Base-by-base conservation (phyloP, 2,888 invertebrate species). In the Eudiplozoon nipponicum region DNA sequence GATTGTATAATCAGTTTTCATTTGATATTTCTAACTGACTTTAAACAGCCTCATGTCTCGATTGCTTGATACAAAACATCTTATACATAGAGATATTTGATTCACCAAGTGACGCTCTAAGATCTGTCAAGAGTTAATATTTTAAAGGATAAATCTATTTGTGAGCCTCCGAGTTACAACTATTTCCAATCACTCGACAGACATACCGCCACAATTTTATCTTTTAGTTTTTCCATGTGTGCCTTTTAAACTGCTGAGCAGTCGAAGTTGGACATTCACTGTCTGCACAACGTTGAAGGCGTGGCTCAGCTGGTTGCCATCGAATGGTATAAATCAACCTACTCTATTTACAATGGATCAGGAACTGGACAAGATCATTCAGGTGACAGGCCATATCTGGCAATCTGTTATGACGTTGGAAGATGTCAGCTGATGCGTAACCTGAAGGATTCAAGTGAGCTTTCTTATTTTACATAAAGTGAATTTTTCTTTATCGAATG, bases 271-370 rank as follows among this genome's bases (percentile, higher is more conserved):
- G 65, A 67, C 36, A 68, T 74, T 44, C 67, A 69, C 44, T 68
- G 42, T 21, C 20, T 42, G 34, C 20, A 22, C 13, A 28, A 41
- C 19, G 35, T 37, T 18, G 34, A 64, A 18, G 64, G 65, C n/a
- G 62, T 64, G 1, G 60, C 67, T 49, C 66, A 67, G 42, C 66
- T 78, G 31, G 68, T 74, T 1, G 69, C 71, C 1, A 64, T 84
- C 52, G 69, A 73, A 50, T 84, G 84, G 84, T 81, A 72, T 52
- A 68, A 74, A 49, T n/a, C n/a, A n/a, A n/a, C n/a, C n/a, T n/a
- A n/a, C n/a, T n/a, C n/a, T n/a, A n/a, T n/a, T n/a, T n/a, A 76
- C 75, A 1, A 66, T 17, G 15, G 29, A 15, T 17, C 17, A 3
- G 15, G 15, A 2, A 3, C 29, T 4, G 15, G 29, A 3, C 4